phyloP scores from a whole-genome alignment of 2,888 invertebrate genomes.

The Drosophila engyochracea region DNA sequence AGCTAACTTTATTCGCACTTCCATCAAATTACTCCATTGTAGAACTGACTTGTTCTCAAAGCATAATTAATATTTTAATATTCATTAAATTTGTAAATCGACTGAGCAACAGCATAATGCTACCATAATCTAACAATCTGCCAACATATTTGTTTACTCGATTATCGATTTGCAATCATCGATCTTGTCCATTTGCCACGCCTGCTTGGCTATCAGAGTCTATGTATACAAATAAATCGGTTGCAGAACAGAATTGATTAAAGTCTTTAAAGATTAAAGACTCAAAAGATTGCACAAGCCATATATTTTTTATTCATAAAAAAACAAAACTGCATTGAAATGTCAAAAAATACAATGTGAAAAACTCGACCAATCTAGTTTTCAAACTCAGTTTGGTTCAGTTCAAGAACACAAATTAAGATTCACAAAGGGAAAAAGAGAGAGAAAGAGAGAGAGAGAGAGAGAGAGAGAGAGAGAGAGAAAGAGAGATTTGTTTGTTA shows the following conservation, averaged over 20 bases:
- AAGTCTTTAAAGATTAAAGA: background rate
- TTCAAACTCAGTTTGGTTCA: background rate
- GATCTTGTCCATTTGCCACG: background rate
- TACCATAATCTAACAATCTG: no score
- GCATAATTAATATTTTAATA: background rate
- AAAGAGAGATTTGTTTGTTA: conserved; percentile 10
- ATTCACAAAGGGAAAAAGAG: background rate
- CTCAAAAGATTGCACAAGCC: background rate
- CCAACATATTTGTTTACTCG: background rate
- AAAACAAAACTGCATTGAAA: background rate
- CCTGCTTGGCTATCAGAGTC: background rate
- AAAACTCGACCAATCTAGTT: background rate
- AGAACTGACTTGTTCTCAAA: background rate
- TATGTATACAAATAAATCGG: background rate
- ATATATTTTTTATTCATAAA: background rate
- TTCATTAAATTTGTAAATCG: background rate
- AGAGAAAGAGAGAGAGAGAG: no score
- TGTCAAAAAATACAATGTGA: background rate
- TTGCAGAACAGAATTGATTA: background rate
- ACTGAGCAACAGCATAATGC: background rate
- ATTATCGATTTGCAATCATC: background rate
- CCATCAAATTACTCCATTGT: background rate
- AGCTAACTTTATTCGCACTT: background rate
- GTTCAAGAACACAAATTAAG: background rate
- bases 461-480: no score